Evolutionary conservation across 2,797 vertebrate species (phyloP).

Genomic region (Labroides dimidiatus): DNA sequence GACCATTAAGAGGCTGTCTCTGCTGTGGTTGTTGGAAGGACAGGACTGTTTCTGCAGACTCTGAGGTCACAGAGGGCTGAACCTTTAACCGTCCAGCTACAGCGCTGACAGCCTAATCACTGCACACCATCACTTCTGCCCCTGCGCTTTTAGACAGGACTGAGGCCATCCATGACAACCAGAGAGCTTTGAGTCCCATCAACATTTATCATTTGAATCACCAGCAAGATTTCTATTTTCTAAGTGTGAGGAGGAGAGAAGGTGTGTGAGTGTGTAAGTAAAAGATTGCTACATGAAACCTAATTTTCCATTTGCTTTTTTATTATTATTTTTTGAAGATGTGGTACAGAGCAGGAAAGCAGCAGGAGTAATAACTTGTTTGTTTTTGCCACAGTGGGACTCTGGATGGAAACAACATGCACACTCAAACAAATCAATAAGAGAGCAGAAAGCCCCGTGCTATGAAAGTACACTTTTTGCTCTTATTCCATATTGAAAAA

Average conservation of each 20-base stretch:
- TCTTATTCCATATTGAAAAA: conserved; percentile 43
- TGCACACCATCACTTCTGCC: conserved; percentile 22
- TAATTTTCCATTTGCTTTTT: conserved; percentile 50
- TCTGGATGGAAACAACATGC: conserved; percentile 37
- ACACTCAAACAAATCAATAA: conserved; percentile 33
- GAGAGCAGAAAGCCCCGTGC: conserved; percentile 34
- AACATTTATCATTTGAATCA: conserved; percentile 1
- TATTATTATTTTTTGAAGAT: no score
- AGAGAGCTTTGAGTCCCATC: background rate
- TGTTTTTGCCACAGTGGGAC: conserved; percentile 60
- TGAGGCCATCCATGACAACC: conserved; percentile 6
- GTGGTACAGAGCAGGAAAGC: conserved; percentile 40
- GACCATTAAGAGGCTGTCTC: conserved; percentile 7
- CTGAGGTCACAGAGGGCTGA: conserved; percentile 11
- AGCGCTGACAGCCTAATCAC: conserved; percentile 33
- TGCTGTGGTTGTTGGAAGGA: conserved; percentile 10
- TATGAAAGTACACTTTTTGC: conserved; percentile 28
- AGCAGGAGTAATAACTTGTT: conserved; percentile 62
- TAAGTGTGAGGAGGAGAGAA: background rate
- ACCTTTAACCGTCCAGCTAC: conserved; percentile 27
- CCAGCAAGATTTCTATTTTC: background rate
- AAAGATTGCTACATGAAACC: conserved; percentile 40
- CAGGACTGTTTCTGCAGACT: conserved; percentile 20
- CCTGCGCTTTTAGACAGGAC: conserved; percentile 10
- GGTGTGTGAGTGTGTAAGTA: conserved; percentile 13